Percentiles rank a stretch among this genome's conserved stretches.
These are phyloP conservation scores for Eupsittula cactorum DNA, from an alignment of 2,113 vertebrate genomes.

Conservation along the genomic window DNA sequence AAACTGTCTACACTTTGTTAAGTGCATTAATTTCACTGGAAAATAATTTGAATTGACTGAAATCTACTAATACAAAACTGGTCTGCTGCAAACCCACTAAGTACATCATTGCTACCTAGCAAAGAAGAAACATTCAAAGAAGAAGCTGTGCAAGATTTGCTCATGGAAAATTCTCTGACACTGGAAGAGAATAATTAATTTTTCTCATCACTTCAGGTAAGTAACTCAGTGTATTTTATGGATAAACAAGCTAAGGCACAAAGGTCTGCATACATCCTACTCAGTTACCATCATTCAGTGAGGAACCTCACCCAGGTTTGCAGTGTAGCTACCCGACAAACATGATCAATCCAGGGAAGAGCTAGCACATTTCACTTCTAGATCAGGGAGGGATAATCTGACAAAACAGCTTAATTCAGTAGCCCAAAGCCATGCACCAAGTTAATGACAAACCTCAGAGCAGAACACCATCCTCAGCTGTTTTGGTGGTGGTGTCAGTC, in stretches of 20 bases:
- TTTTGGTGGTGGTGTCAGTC: background rate
- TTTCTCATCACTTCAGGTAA: background rate
- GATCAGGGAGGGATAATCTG: background rate
- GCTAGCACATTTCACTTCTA: background rate
- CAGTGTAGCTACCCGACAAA: background rate
- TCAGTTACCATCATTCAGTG: background rate
- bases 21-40: background rate
- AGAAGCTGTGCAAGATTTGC: background rate
- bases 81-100: background rate
- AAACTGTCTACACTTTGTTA: background rate
- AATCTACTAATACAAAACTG: background rate
- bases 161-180: background rate
- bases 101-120: background rate
- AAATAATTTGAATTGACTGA: background rate
- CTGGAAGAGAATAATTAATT: background rate
- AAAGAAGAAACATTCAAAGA: background rate
- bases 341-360: background rate
- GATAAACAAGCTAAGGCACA: background rate
- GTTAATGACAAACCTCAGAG: background rate
- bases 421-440: background rate
- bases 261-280: background rate
- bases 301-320: background rate
- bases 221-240: background rate
- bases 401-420: background rate
- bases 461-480: background rate